Conservation (phyloP, 2,888 invertebrate genomes). For the Cataglyphis albicans region DNA sequence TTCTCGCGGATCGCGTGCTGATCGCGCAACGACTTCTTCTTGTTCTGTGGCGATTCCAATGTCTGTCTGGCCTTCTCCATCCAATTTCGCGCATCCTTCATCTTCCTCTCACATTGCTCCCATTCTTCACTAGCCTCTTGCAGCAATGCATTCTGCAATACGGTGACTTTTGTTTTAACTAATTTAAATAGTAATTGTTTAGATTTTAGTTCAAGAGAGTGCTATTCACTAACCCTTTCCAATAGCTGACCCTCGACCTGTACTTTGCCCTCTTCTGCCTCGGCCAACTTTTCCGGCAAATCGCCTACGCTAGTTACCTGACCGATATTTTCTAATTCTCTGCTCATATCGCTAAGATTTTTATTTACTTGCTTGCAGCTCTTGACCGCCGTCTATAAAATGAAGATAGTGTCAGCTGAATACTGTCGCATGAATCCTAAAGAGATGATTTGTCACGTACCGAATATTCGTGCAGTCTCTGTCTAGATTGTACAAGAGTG, state of each 20-base stretch:
- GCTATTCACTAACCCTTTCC: conserved; percentile 90
- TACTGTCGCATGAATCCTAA: background rate
- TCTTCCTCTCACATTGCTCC: conserved; percentile 97
- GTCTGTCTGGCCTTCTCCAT: conserved; percentile 93
- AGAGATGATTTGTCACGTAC: conserved; percentile 86
- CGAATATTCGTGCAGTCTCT: conserved; percentile 95
- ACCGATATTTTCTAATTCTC: conserved; percentile 94
- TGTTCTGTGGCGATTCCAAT: conserved; percentile 93
- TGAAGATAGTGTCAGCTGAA: conserved; percentile 49
- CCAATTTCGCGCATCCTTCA: conserved; percentile 96
- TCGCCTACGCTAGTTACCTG: conserved; percentile 94
- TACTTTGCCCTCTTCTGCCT: conserved; percentile 94
- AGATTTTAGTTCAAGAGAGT: background rate
- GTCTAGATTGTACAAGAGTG: conserved; percentile 93
- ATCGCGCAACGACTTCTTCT: conserved; percentile 95
- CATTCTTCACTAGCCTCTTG: conserved; percentile 98
- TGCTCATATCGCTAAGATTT: conserved; percentile 96
- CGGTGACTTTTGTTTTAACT: conserved; percentile 6
- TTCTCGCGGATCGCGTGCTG: conserved; percentile 95
- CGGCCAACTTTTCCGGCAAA: conserved; percentile 93
- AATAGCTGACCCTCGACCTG: conserved; percentile 94
- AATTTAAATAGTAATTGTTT: background rate
- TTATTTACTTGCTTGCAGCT: conserved; percentile 95
- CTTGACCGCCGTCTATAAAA: conserved; percentile 92
- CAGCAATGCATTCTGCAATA: conserved; percentile 91